phyloP scores from a whole-genome alignment of 2,113 vertebrate genomes.

The Sigmodon hispidus region DNA sequence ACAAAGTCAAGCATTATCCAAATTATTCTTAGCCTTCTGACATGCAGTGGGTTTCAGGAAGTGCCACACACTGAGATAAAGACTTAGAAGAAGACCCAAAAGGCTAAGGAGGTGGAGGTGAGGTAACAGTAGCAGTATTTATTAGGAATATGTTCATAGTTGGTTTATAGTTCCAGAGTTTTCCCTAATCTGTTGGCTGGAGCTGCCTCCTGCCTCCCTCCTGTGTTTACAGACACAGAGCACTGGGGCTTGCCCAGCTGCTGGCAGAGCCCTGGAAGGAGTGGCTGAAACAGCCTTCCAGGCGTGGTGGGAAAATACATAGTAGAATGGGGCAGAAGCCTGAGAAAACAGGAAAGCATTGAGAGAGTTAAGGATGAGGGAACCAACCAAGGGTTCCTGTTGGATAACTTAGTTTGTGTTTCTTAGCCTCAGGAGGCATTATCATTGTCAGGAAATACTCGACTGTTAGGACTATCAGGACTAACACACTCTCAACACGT shows the following conservation, averaged over 20 bases:
- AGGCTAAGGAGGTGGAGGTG: neutral
- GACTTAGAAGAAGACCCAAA: neutral
- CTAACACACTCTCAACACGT: too few species aligned
- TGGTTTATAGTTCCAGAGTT: neutral
- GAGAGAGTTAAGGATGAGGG: neutral
- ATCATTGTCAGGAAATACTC: neutral
- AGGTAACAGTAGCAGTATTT: neutral
- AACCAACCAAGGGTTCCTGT: neutral
- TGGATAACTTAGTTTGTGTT: neutral
- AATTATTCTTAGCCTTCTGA: neutral
- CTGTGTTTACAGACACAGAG: neutral
- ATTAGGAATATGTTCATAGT: neutral
- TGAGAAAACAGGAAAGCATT: neutral
- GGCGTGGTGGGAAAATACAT: neutral
- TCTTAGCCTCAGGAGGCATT: neutral
- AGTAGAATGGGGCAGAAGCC: neutral
- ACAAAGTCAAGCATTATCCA: neutral
- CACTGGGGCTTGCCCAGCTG: neutral
- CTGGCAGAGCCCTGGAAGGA: neutral
- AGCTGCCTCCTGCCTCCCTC: neutral
- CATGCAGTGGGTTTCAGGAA: neutral
- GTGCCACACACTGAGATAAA: neutral
- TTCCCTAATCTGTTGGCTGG: neutral
- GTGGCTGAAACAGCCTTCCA: neutral
- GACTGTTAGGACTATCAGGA: neutral